Conservation (phyloP, 2,888 invertebrate species). For the Agrenia bidenticulata region DNA sequence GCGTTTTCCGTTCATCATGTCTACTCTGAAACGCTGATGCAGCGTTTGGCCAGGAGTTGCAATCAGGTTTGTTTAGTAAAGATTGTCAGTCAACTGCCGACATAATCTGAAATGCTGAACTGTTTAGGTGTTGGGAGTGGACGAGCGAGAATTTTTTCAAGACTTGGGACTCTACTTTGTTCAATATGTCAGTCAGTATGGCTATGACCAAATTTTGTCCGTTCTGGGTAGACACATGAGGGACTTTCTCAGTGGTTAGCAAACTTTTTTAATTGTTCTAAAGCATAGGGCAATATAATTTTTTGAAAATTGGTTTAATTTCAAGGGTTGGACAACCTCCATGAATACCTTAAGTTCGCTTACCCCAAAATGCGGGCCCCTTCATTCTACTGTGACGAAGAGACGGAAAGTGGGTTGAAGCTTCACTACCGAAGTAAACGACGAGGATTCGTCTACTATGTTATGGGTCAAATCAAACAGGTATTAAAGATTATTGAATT, state of each 20-base stretch:
- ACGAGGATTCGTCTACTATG: constrained; percentile 91
- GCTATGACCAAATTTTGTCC: constrained; percentile 86
- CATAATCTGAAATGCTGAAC: constrained; percentile 43
- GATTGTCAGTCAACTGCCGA: background rate
- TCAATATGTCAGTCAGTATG: constrained; percentile 87
- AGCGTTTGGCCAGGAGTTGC: constrained; percentile 79
- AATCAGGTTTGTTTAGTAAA: constrained; percentile 79
- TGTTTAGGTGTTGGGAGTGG: constrained; percentile 82
- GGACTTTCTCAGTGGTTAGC: constrained; percentile 84
- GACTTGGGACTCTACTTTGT: constrained; percentile 89
- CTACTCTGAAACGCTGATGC: constrained; percentile 85
- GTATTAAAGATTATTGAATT: background rate
- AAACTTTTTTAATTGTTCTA: background rate
- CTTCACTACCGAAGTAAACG: constrained; percentile 91
- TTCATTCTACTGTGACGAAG: constrained; percentile 70
- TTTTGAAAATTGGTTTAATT: background rate
- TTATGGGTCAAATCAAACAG: constrained; percentile 78
- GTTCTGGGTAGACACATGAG: constrained; percentile 90
- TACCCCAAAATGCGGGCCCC: constrained; percentile 84
- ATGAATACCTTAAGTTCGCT: constrained; percentile 94
- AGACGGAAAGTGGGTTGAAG: constrained; percentile 86
- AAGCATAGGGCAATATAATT: no score
- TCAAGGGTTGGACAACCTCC: constrained; percentile 80
- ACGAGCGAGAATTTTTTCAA: constrained; percentile 87
- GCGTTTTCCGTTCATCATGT: constrained; percentile 84